Evolutionary conservation across 2,113 vertebrate species (phyloP), one percentile per base, ranked within the genome.

Genomic region (Periophthalmodon schlosseri): DNA sequence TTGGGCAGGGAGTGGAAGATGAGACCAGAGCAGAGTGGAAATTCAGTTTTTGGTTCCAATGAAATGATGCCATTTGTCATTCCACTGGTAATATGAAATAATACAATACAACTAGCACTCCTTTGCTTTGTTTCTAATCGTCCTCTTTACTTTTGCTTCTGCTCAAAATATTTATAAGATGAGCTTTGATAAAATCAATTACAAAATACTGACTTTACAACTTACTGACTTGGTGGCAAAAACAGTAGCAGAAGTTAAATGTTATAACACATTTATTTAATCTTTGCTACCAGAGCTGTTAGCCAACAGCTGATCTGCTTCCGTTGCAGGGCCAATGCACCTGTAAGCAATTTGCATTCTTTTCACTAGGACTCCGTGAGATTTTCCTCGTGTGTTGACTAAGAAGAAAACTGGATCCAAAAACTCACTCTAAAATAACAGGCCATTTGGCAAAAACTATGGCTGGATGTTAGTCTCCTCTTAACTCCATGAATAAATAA

Each of bases 291-390:
- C 90, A 91, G 86, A 90, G 76, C 8, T 61, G 50, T 70, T 87
- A 79, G 78, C 88, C 76, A 78, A 14, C 72, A 75, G 77, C 69
- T 68, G 80, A 88, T 73, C 84, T 39, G 33, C 82, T 83, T 87
- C 78, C 0, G 10, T 75, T 61, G 36, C 0, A 28, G 0, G 74
- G 77, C 77, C 78, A 73, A 36, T 46, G 2, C 10, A 76, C 72
- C 85, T 91, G 88, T 68, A 69, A 89, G 76, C 86, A 86, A 90
- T 91, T 88, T 79, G 68, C 91, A 89, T 90, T 92, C 84, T 82
- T 92, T 76, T 83, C 23, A 57, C 75, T 50, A 73, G 23, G 44
- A 28, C 73, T 75, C 75, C 80, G 81, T 77, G 23, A 44, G 72
- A 83, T 72, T 77, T 15, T 12, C 68, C 70, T 79, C 61, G 69